These are phyloP conservation scores for Lasiurus cinereus DNA, from an alignment of 2,113 vertebrate species.

Conservation along the genomic window DNA sequence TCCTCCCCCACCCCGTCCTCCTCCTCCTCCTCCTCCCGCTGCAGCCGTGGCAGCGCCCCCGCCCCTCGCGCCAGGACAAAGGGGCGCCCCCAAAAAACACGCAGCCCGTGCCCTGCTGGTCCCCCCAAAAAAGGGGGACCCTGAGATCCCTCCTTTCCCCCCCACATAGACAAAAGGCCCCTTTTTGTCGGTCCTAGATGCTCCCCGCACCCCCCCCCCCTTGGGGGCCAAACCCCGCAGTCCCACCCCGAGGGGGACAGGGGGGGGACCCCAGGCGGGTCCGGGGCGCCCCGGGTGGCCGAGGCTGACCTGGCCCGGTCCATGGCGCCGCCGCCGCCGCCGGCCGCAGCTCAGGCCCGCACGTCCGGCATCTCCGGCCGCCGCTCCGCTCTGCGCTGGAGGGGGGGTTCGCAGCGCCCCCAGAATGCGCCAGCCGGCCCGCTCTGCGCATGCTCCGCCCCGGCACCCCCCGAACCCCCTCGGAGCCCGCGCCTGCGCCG, in stretches of 20 bases:
- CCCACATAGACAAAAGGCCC: not conserved
- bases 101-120: too few relatives aligned
- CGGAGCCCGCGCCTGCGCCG: conserved; percentile 28
- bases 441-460: not conserved
- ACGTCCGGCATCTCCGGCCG: conserved; percentile 45
- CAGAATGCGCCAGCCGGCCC: rapidly evolving
- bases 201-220: too few relatives aligned
- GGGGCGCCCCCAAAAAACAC: too few relatives aligned
- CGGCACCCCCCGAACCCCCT: too few relatives aligned
- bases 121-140: too few relatives aligned
- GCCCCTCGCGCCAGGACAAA: too few relatives aligned
- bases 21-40: not conserved
- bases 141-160: not conserved
- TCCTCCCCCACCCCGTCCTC: rapidly evolving
- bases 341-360: not conserved
- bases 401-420: not conserved
- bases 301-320: conserved; percentile 77
- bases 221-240: too few relatives aligned
- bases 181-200: too few relatives aligned
- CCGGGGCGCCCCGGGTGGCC: too few relatives aligned
- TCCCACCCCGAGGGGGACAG: too few relatives aligned
- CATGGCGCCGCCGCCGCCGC: conserved; percentile 60
- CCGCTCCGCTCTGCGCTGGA: not conserved
- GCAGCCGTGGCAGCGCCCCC: rapidly evolving
- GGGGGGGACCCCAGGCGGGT: too few relatives aligned